Evolutionary conservation across 2,888 invertebrate species (phyloP), one percentile per base, ranked within the genome.

Genomic region (Cosmopolites sordidus): DNA sequence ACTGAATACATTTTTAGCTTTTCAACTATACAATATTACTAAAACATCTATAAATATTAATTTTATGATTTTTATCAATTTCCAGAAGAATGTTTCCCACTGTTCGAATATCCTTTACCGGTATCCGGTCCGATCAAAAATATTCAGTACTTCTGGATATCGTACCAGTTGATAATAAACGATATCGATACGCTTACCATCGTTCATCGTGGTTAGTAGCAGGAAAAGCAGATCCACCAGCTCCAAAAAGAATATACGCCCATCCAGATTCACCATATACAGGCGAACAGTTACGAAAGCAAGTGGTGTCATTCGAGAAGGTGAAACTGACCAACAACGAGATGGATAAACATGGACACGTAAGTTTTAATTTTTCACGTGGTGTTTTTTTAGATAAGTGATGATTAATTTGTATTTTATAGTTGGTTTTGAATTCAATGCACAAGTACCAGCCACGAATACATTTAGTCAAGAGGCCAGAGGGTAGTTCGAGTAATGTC

Each of bases 311-410:
- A 65, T 97, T 97, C 78, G 97, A 98, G 78, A 97, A 97, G 79
- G 92, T 96, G 75, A 97, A 97, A 76, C 83, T 97, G 67, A 97
- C 97, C 70, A 98, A 97, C 77, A 97, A 97, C 76, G 95, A 96
- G 77, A 90, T 96, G 88, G 94, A 94, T 74, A 91, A 92, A 72
- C 89, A 89, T 68, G 94, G 93, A 73, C 93, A 95, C 81, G 94
- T 94, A 74, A 82, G 86, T 79, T 16, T 6, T n/a, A n/a, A n/a
- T n/a, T n/a, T n/a, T n/a, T n/a, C n/a, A n/a, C n/a, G n/a, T n/a
- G n/a, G n/a, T n/a, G n/a, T n/a, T n/a, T n/a, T n/a, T n/a, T n/a
- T n/a, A 9, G 38, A 12, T 38, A 38, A 14, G 4, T 9, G 38
- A 38, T 12, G 4, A 9, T 38, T 14, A 38, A 12, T 11, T 38